phyloP scores from a whole-genome alignment of 2,888 invertebrate species.

The Tyria jacobaeae region DNA sequence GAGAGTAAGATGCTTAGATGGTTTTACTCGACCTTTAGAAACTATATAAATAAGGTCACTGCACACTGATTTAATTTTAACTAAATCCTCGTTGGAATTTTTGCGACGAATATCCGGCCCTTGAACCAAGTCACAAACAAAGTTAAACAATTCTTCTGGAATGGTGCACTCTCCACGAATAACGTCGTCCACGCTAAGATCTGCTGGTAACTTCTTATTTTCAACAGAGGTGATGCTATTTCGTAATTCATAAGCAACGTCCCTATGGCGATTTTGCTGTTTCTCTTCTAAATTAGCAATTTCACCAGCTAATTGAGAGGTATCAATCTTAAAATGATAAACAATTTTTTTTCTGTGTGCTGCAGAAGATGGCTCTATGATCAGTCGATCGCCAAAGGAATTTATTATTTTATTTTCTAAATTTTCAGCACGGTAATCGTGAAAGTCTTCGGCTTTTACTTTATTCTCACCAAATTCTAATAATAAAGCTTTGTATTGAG shows the following conservation, averaged over 20 bases:
- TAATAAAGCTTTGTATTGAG: background rate
- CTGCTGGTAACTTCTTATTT: conserved; percentile 28
- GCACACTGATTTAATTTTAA: conserved; percentile 41
- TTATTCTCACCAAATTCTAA: background rate
- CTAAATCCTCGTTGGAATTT: conserved; percentile 29
- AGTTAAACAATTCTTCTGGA: conserved; percentile 4
- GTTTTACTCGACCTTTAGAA: conserved; percentile 29
- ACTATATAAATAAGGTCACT: conserved; percentile 19
- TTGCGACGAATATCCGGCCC: conserved; percentile 12
- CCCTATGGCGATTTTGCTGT: conserved; percentile 35
- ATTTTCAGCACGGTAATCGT: conserved; percentile 47
- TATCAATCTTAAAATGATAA: conserved; percentile 46
- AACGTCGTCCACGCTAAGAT: conserved; percentile 13
- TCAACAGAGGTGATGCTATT: conserved; percentile 41
- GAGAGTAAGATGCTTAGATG: conserved; percentile 50
- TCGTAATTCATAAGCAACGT: conserved; percentile 48
- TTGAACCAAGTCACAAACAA: conserved; percentile 6
- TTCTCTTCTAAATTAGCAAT: conserved; percentile 20
- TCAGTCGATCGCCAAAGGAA: conserved; percentile 46
- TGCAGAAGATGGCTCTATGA: conserved; percentile 41
- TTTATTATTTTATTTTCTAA: conserved; percentile 45
- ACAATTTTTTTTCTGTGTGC: conserved; percentile 35
- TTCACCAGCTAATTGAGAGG: conserved; percentile 44
- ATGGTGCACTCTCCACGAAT: conserved; percentile 25
- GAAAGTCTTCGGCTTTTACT: conserved; percentile 12